Conservation (phyloP, 1,140 invertebrate genomes). For the Pogonus chalceus region DNA sequence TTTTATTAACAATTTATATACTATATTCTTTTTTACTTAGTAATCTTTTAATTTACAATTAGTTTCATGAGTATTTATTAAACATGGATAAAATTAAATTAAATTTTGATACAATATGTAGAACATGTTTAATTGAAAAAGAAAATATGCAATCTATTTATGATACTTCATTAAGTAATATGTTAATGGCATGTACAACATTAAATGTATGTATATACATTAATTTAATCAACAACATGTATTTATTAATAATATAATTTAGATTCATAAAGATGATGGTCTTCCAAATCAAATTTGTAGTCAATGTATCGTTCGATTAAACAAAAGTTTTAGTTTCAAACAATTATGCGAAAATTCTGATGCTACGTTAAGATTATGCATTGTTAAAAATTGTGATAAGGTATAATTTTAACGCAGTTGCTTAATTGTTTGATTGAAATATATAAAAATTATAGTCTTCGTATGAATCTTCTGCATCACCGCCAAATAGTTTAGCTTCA, state of each 20-base stretch:
- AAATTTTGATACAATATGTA: slow-evolving; percentile 32
- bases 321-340: slow-evolving; percentile 30
- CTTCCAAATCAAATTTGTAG: slow-evolving; percentile 31
- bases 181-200: slow-evolving; percentile 32
- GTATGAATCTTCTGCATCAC: no score
- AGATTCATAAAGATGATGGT: slow-evolving; percentile 32
- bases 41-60: no score
- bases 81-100: no score
- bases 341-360: slow-evolving; percentile 34
- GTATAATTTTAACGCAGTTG: no score
- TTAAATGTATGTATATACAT: slow-evolving; percentile 22
- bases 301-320: slow-evolving; percentile 30
- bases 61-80: no score
- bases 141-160: slow-evolving; percentile 26
- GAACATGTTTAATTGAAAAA: slow-evolving; percentile 31
- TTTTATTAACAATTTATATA: no score
- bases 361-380: slow-evolving; percentile 26
- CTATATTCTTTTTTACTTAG: no score
- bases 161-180: slow-evolving; percentile 29
- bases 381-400: slow-evolving; percentile 20
- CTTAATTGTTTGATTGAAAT: no score
- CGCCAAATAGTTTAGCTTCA: no score
- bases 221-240: slow-evolving; percentile 6
- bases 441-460: no score
- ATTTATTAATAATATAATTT: slow-evolving; percentile 10